These are phyloP conservation scores for mouse (Mus musculus) DNA, from an alignment of 2,113 vertebrate genomes.

Conservation along the genomic window GRCm39 chr17:27279501-27280000, in stretches of 20 bases:
- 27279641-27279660: neutral
- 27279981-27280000: no score
- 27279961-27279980: neutral
- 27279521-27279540: neutral
- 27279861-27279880: neutral
- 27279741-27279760: neutral
- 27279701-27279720: neutral
- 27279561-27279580: neutral
- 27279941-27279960: neutral
- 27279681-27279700: neutral
- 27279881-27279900: neutral
- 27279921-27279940: neutral
- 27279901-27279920: neutral
- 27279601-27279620: neutral
- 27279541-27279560: neutral
- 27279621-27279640: neutral
- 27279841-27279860: conserved; percentile 51
- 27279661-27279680: neutral
- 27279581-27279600: neutral
- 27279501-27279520: neutral
- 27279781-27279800: conserved; percentile 64
- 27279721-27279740: neutral
- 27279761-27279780: conserved; percentile 37
- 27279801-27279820: neutral
- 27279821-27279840: conserved; percentile 55